phyloP scores from a whole-genome alignment of 2,797 vertebrate genomes.

The Lates japonicus region DNA sequence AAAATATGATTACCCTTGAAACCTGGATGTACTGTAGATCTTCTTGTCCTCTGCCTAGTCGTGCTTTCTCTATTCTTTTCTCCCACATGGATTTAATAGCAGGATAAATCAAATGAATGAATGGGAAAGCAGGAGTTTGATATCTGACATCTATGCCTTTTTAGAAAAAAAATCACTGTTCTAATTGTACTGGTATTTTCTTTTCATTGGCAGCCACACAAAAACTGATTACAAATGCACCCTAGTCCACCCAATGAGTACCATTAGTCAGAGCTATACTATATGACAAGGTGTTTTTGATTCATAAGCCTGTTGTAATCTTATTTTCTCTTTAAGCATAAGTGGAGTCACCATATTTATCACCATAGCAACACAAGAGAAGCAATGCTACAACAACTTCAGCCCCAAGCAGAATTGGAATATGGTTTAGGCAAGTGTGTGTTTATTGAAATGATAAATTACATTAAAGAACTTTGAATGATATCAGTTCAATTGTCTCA shows the following conservation, averaged over 20 bases:
- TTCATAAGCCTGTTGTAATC: conserved; percentile 61
- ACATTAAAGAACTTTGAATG: conserved; percentile 32
- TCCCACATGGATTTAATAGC: conserved; percentile 36
- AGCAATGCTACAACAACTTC: conserved; percentile 22
- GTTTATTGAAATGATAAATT: conserved; percentile 27
- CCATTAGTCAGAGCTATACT: conserved; percentile 55
- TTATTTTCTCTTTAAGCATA: conserved; percentile 62
- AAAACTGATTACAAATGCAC: conserved; percentile 37
- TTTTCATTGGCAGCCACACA: conserved; percentile 16
- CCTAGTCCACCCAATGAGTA: conserved; percentile 38
- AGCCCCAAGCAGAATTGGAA: conserved; percentile 12
- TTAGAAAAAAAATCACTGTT: conserved; percentile 23
- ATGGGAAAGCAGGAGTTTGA: conserved; percentile 34
- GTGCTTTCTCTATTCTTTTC: conserved; percentile 26
- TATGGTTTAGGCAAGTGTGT: not conserved
- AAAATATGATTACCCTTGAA: conserved; percentile 76
- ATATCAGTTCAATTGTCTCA: conserved; percentile 22
- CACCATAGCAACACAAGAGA: conserved; percentile 51
- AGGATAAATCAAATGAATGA: conserved; percentile 48
- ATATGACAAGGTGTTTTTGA: conserved; percentile 62
- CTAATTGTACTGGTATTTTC: conserved; percentile 14
- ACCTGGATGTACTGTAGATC: conserved; percentile 51
- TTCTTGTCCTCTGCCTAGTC: conserved; percentile 34
- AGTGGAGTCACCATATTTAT: conserved; percentile 47
- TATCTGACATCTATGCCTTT: conserved; percentile 35